Conservation (phyloP, 2,113 vertebrate species). For the Agapornis roseicollis region DNA sequence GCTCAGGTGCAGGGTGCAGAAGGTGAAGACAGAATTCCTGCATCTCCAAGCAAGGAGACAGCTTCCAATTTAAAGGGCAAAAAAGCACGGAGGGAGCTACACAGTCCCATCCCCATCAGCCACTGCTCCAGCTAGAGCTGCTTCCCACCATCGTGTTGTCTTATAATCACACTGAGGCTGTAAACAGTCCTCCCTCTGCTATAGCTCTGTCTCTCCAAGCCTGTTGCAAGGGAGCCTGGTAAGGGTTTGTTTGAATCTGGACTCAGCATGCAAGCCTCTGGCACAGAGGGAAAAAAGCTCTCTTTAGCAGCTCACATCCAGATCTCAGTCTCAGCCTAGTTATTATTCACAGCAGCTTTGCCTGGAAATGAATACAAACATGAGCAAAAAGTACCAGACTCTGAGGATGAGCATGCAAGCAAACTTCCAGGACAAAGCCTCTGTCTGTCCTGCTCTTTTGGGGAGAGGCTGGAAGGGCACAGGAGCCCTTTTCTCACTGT, state of each 20-base stretch:
- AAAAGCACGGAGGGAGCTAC: not conserved
- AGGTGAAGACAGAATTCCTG: not conserved
- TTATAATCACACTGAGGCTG: not conserved
- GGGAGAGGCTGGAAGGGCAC: not conserved
- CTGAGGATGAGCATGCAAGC: not conserved
- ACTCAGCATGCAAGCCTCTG: not conserved
- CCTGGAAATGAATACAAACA: not conserved
- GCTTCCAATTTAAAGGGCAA: not conserved
- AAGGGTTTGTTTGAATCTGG: not conserved
- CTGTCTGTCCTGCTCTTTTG: not conserved
- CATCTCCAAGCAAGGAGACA: not conserved
- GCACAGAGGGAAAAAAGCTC: not conserved
- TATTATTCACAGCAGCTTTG: not conserved
- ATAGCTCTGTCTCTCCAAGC: not conserved
- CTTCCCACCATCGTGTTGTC: not conserved
- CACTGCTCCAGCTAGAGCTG: fast-evolving
- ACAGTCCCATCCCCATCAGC: not conserved
- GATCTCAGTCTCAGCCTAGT: not conserved
- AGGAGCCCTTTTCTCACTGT: not conserved
- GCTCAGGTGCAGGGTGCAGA: not conserved
- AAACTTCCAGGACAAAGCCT: not conserved
- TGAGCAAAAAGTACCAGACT: not conserved
- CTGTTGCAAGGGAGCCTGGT: not conserved
- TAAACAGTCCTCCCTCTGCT: not conserved
- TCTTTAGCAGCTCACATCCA: not conserved